Percentiles rank a stretch among this genome's conserved stretches.
These are phyloP conservation scores for Drosophila cardini DNA, from an alignment of 1,140 invertebrate genomes.

Conservation along the genomic window DNA sequence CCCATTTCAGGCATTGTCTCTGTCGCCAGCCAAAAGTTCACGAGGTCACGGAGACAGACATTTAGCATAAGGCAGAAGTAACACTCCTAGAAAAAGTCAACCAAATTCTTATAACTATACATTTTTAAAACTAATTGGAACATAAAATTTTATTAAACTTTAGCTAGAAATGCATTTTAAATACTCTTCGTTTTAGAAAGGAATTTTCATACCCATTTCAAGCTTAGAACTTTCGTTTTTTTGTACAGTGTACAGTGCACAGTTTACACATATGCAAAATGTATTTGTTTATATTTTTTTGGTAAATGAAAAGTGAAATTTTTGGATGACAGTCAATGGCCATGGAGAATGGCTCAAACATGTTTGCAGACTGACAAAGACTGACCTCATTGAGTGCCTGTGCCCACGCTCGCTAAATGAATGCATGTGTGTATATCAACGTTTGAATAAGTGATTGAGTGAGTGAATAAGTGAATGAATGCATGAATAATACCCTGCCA, in stretches of 20 bases:
- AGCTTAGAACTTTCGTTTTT: too few species aligned
- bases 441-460: constrained; percentile 28
- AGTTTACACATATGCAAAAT: constrained; percentile 11
- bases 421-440: background rate
- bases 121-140: too few species aligned
- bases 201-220: too few species aligned
- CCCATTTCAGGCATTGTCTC: constrained; percentile 33
- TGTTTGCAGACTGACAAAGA: constrained; percentile 24
- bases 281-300: background rate
- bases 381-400: constrained; percentile 52
- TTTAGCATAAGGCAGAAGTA: constrained; percentile 42
- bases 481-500: constrained; percentile 58
- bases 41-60: constrained; percentile 51
- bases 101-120: too few species aligned
- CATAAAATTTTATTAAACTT: too few species aligned
- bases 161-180: too few species aligned
- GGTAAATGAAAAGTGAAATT: constrained; percentile 74
- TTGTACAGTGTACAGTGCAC: too few species aligned
- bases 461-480: constrained; percentile 36
- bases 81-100: background rate
- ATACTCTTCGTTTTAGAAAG: too few species aligned
- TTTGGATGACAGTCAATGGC: constrained; percentile 40
- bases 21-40: constrained; percentile 57
- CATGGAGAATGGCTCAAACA: constrained; percentile 13
- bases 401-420: constrained; percentile 46